Percentiles rank a stretch among this genome's conserved stretches.
These are phyloP conservation scores for Oreocharis arfaki DNA, from an alignment of 2,113 vertebrate species.

Conservation along the genomic window DNA sequence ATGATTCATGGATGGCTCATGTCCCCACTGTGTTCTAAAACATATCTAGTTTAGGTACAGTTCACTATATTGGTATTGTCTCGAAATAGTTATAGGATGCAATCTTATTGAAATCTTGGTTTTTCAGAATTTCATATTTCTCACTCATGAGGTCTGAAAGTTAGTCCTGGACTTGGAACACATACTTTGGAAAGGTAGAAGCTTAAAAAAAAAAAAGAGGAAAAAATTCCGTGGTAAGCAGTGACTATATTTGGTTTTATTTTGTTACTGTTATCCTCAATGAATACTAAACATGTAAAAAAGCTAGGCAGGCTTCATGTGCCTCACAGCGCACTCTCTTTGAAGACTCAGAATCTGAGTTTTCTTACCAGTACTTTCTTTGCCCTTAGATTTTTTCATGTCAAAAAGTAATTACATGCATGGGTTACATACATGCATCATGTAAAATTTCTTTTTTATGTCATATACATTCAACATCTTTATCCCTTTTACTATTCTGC, in stretches of 20 bases:
- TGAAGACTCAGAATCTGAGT: background rate
- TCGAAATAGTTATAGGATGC: background rate
- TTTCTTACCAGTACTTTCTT: background rate
- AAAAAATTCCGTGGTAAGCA: background rate
- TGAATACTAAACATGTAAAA: background rate
- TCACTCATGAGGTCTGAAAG: background rate
- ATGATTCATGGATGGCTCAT: background rate
- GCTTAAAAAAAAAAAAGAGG: background rate
- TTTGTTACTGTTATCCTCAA: background rate
- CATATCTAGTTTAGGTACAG: background rate
- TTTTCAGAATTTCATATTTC: background rate
- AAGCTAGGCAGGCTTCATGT: background rate
- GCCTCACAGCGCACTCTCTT: background rate
- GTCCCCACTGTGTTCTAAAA: background rate
- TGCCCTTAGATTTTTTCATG: background rate
- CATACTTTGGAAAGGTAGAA: background rate
- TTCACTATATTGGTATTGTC: rapidly evolving
- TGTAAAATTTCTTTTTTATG: background rate
- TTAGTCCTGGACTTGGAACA: background rate
- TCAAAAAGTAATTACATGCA: background rate
- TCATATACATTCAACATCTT: background rate
- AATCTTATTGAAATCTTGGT: background rate
- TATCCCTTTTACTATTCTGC: background rate
- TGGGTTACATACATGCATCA: background rate
- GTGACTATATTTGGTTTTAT: background rate